Base-by-base conservation (phyloP, 2,888 invertebrate species). In the Andricus quercusramuli region DNA sequence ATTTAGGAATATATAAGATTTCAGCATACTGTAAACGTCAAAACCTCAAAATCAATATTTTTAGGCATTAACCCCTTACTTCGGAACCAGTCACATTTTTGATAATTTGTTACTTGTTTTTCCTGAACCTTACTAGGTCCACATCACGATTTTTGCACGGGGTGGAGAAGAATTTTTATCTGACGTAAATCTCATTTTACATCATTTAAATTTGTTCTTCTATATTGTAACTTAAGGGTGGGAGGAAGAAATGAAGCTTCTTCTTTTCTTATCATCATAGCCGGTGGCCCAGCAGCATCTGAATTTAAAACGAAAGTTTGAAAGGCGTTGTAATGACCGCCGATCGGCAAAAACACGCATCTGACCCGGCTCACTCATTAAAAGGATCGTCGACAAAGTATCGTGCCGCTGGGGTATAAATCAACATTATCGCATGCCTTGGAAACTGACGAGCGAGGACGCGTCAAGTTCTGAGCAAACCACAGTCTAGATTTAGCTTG, bases 291-390 rank as follows among this genome's bases (percentile, higher is more conserved):
- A 51, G n/a, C 51, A 51, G 51, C 51, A 51, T 51, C 51, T 20
- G 8, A 66, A 59, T 70, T 77, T 74, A 51, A 51, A 47, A 59
- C 59, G 59, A 22, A 20, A 64, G 56, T 76, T 56, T 77, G 29
- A 29, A 59, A 82, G 82, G 78, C 80, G 80, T 82, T 56, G 82
- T 82, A 79, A 81, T 81, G 79, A 83, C 79, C 76, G 79, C 77
- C 77, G 78, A 83, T 83, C 78, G 79, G 79, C 32, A 78, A 80
- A 83, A 83, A 83, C 80, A 81, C 77, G 80, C 77, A 81, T 76
- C 83, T 77, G 68, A 78, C 80, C 56, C 79, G 68, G n/a, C 64
- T 76, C 25, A 17, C 65, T 65, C 32, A 32, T 65, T 32, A 64
- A 77, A 65, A 32, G 32, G 17, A 37, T 32, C 65, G 65, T 65